Evolutionary conservation across 2,888 invertebrate species (phyloP).

Genomic region (Ramazzottius varieornatus): DNA sequence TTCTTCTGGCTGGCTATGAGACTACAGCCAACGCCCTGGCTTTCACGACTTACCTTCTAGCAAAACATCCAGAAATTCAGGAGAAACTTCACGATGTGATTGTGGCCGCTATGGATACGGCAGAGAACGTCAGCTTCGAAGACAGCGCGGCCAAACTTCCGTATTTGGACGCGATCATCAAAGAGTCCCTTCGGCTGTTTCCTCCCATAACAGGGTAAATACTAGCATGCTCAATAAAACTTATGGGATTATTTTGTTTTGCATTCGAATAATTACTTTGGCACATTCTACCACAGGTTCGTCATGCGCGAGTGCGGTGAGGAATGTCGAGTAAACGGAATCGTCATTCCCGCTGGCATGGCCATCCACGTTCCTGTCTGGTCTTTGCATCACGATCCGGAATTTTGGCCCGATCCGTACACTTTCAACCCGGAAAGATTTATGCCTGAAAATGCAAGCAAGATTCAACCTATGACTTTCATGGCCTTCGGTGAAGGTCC

Average conservation of each 20-base stretch:
- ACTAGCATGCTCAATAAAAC: neutral
- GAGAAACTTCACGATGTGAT: conserved; percentile 24
- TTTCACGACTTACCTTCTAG: conserved; percentile 25
- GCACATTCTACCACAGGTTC: conserved; percentile 9
- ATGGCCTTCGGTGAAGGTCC: conserved; percentile 14
- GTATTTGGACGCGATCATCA: conserved; percentile 24
- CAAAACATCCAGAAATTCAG: conserved; percentile 26
- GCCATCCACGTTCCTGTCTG: conserved; percentile 12
- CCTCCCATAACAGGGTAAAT: conserved; percentile 15
- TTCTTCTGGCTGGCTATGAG: conserved; percentile 29
- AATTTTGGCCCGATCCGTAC: conserved; percentile 12
- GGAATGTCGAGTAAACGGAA: neutral
- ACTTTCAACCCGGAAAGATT: conserved; percentile 13
- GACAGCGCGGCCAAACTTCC: conserved; percentile 13
- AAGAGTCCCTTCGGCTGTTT: conserved; percentile 23
- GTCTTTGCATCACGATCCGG: conserved; percentile 13
- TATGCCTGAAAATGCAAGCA: conserved; percentile 10
- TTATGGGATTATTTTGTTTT: too few species aligned
- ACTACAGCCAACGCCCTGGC: conserved; percentile 28
- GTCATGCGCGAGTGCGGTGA: conserved; percentile 11
- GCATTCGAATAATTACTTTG: too few species aligned
- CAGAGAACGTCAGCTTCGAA: neutral
- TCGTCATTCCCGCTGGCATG: conserved; percentile 10
- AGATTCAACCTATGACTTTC: conserved; percentile 13
- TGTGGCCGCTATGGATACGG: neutral